phyloP scores from a whole-genome alignment of 2,797 vertebrate genomes.

The Sebastes hubbsi region DNA sequence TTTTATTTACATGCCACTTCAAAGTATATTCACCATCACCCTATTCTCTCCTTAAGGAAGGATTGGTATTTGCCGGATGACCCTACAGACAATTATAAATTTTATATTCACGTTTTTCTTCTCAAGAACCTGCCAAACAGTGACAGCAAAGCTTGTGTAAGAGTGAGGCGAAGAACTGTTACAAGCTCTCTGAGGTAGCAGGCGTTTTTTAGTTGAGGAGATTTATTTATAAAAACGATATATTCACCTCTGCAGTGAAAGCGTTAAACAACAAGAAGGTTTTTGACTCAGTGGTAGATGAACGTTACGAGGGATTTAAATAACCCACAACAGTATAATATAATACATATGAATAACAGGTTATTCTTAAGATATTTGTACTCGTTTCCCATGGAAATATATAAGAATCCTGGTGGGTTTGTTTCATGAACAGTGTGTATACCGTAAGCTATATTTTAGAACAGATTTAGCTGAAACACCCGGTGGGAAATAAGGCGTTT shows the following conservation, averaged over 20 bases:
- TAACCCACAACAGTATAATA: not conserved
- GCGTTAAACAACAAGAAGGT: constrained; percentile 14
- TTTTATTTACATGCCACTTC: not conserved
- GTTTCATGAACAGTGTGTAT: not conserved
- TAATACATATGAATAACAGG: not conserved
- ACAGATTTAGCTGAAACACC: constrained; percentile 14
- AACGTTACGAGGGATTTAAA: not conserved
- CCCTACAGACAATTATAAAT: not conserved
- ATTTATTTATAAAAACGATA: constrained; percentile 29
- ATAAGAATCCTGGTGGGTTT: not conserved
- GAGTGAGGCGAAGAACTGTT: constrained; percentile 31
- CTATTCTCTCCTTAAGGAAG: not conserved
- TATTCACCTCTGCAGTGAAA: constrained; percentile 20
- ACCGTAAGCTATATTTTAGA: constrained; percentile 29
- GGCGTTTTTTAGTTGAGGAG: constrained; percentile 40
- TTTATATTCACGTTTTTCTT: not conserved
- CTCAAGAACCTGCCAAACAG: constrained; percentile 14
- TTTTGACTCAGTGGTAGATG: constrained; percentile 20
- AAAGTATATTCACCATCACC: not conserved
- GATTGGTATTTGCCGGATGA: not conserved
- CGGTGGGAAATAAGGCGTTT: constrained; percentile 34
- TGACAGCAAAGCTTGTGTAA: constrained; percentile 28
- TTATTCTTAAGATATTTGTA: not conserved
- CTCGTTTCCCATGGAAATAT: constrained; percentile 4
- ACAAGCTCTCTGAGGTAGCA: constrained; percentile 74